Conservation (phyloP, 2,888 invertebrate genomes). For the Apeira syringaria region DNA sequence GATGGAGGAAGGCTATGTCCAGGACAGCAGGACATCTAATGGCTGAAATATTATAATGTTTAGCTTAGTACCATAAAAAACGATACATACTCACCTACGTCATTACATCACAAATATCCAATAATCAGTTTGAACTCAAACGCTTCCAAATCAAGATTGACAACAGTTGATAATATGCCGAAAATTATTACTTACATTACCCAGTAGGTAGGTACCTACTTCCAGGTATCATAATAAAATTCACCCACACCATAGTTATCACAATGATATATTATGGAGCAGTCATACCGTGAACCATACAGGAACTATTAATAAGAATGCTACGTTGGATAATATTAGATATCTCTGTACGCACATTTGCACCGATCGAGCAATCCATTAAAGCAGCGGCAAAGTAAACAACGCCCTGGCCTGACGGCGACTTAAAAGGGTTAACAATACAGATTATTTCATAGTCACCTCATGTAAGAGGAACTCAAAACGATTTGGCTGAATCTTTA, state of each 20-base stretch:
- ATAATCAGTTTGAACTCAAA: too few species aligned
- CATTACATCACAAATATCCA: too few species aligned
- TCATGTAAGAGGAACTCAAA: constrained; percentile 37
- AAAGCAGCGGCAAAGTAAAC: constrained; percentile 58
- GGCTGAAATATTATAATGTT: too few species aligned
- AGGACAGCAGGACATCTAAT: too few species aligned
- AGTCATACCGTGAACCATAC: constrained; percentile 3
- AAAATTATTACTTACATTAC: too few species aligned
- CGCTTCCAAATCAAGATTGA: too few species aligned
- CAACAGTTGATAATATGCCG: too few species aligned
- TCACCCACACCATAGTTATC: not conserved
- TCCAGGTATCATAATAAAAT: too few species aligned
- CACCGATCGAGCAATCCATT: constrained; percentile 64
- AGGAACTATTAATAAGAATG: constrained; percentile 30
- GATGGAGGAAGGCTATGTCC: too few species aligned
- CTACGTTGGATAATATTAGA: constrained; percentile 36
- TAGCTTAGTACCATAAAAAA: too few species aligned
- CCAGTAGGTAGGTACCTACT: too few species aligned
- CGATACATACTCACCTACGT: too few species aligned
- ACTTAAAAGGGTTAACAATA: constrained; percentile 53
- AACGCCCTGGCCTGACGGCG: constrained; percentile 51
- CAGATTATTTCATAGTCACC: not conserved
- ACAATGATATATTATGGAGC: not conserved
- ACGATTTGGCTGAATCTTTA: constrained; percentile 33
- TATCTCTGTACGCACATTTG: constrained; percentile 43